These are phyloP conservation scores for Myiopsitta monachus DNA, from an alignment of 2,113 vertebrate species.

Conservation along the genomic window DNA sequence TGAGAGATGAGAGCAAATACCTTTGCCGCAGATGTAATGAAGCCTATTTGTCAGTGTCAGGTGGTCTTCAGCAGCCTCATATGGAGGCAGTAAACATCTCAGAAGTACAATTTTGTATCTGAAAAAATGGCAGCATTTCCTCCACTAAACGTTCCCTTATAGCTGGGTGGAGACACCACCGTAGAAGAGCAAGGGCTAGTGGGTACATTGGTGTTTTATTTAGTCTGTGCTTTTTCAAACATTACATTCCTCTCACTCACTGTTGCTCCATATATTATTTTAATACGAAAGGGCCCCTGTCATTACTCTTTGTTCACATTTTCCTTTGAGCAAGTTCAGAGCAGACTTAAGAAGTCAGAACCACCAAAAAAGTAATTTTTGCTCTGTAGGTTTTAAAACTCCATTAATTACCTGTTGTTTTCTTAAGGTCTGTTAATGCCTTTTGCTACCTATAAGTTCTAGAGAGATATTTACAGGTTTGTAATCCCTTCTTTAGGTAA, in stretches of 20 bases:
- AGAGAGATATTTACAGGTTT: conserved; percentile 55
- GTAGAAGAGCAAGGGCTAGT: conserved; percentile 30
- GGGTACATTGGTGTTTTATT: conserved; percentile 72
- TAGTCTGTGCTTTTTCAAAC: conserved; percentile 67
- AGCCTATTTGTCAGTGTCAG: conserved; percentile 69
- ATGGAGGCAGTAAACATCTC: conserved; percentile 56
- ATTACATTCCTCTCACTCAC: conserved; percentile 68
- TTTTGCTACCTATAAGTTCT: conserved; percentile 65
- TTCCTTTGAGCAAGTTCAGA: conserved; percentile 67
- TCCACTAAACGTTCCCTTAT: conserved; percentile 61
- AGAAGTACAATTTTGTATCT: conserved; percentile 65
- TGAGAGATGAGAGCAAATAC: conserved; percentile 72
- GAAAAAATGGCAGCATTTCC: conserved; percentile 63
- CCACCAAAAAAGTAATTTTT: conserved; percentile 69
- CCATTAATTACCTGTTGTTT: conserved; percentile 71
- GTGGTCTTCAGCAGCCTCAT: conserved; percentile 52
- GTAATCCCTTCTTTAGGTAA: conserved; percentile 66
- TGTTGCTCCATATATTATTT: conserved; percentile 71
- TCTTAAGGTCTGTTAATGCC: conserved; percentile 64
- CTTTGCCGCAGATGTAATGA: conserved; percentile 58
- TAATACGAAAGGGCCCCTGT: conserved; percentile 73
- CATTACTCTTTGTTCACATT: conserved; percentile 72
- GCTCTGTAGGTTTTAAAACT: conserved; percentile 54
- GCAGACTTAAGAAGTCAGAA: conserved; percentile 41
- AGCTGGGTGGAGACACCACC: conserved; percentile 58